Conservation (phyloP, 2,113 vertebrate species). For the Bubo scandiacus region DNA sequence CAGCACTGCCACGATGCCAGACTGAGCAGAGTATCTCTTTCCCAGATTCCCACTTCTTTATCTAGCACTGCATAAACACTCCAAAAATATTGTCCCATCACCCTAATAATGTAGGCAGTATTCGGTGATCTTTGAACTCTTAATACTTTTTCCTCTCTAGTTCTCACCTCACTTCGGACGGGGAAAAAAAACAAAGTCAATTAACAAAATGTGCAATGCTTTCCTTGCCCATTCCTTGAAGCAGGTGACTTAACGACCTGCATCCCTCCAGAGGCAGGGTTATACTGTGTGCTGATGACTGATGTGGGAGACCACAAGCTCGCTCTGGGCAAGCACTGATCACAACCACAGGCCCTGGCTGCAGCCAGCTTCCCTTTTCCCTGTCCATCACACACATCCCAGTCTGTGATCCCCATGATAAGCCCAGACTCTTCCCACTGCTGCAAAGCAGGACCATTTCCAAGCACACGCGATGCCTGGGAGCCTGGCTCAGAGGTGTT, state of each 20-base stretch:
- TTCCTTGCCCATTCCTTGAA: background rate
- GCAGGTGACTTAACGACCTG: background rate
- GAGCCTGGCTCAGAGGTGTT: background rate
- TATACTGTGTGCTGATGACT: background rate
- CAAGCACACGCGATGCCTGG: background rate
- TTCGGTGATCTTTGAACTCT: background rate
- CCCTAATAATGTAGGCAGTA: background rate
- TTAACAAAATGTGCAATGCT: background rate
- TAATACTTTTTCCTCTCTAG: background rate
- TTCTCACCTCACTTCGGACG: background rate
- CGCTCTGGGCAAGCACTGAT: fast-evolving
- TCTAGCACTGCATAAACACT: background rate
- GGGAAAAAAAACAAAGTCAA: background rate
- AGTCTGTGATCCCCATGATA: fast-evolving
- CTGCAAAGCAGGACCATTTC: background rate
- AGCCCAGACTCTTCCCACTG: background rate
- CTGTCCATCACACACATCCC: fast-evolving
- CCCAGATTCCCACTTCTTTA: background rate
- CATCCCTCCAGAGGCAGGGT: background rate
- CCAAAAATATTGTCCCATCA: background rate
- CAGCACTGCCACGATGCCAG: background rate
- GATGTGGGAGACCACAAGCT: background rate
- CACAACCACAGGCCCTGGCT: background rate
- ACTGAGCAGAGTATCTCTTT: background rate
- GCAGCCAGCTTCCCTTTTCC: background rate